Conservation (phyloP, 2,797 vertebrate genomes). For the Micrastur ruficollis region DNA sequence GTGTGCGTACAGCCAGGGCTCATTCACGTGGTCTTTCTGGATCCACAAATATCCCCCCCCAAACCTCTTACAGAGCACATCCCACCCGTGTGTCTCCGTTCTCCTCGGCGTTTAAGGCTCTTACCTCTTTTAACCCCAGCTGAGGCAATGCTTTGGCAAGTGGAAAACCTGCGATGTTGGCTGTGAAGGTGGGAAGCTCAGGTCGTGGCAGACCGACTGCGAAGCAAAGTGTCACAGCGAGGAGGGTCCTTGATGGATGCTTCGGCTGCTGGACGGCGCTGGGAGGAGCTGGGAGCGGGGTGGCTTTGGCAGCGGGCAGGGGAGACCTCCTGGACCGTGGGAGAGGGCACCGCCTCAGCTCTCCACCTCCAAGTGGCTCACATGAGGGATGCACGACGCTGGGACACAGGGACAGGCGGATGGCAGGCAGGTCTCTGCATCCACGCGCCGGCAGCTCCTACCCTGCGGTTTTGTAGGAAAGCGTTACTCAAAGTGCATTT, state of each 20-base stretch:
- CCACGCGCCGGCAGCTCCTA: neutral
- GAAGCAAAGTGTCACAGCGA: neutral
- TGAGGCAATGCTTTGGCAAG: neutral
- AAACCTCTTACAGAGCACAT: neutral
- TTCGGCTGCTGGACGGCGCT: neutral
- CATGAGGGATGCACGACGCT: neutral
- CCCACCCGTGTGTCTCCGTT: neutral
- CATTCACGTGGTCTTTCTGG: neutral
- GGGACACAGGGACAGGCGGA: neutral
- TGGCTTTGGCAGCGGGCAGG: neutral
- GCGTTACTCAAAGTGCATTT: neutral
- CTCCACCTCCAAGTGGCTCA: rapidly evolving
- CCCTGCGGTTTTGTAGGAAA: neutral
- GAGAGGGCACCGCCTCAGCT: neutral
- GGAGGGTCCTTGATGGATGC: neutral
- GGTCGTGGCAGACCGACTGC: neutral
- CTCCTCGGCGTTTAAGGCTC: neutral
- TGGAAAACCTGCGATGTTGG: neutral
- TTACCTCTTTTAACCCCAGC: conserved; percentile 19
- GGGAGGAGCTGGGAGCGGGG: neutral
- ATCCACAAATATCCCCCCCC: neutral
- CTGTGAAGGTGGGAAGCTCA: neutral
- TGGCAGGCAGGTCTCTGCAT: neutral
- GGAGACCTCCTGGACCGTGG: neutral
- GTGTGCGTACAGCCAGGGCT: neutral